Conservation (phyloP, 2,797 vertebrate species). For the Phalanger gymnotis region DNA sequence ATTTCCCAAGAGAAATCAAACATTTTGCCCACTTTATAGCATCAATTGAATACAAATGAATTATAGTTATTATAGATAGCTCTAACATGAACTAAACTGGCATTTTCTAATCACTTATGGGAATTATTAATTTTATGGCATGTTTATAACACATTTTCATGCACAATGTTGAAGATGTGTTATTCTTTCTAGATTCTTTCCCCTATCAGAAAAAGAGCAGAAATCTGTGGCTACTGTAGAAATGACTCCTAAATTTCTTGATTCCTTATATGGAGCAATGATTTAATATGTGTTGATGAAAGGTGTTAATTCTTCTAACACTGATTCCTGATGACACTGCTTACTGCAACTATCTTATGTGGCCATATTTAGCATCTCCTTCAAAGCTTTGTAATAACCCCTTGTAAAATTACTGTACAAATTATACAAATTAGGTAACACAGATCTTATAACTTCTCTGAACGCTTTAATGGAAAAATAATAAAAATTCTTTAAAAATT, state of each 20-base stretch:
- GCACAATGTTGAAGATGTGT: neutral
- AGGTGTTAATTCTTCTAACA: slow-evolving; percentile 51
- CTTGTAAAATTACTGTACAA: neutral
- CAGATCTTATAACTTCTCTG: neutral
- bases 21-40: slow-evolving; percentile 1
- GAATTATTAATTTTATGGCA: neutral
- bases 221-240: neutral
- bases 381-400: neutral
- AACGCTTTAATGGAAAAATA: neutral
- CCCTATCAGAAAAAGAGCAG: neutral
- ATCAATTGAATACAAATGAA: neutral
- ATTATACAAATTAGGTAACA: neutral
- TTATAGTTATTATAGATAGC: neutral
- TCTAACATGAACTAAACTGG: neutral
- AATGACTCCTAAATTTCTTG: slow-evolving; percentile 15
- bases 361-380: slow-evolving; percentile 21
- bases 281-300: slow-evolving; percentile 43
- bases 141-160: slow-evolving; percentile 22
- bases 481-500: neutral
- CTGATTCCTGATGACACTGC: slow-evolving; percentile 38
- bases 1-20: slow-evolving; percentile 20
- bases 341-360: slow-evolving; percentile 41
- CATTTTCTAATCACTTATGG: slow-evolving; percentile 46
- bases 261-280: slow-evolving; percentile 17
- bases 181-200: neutral